Evolutionary conservation across 2,888 invertebrate genomes (phyloP).

Genomic region (Helleia helle): DNA sequence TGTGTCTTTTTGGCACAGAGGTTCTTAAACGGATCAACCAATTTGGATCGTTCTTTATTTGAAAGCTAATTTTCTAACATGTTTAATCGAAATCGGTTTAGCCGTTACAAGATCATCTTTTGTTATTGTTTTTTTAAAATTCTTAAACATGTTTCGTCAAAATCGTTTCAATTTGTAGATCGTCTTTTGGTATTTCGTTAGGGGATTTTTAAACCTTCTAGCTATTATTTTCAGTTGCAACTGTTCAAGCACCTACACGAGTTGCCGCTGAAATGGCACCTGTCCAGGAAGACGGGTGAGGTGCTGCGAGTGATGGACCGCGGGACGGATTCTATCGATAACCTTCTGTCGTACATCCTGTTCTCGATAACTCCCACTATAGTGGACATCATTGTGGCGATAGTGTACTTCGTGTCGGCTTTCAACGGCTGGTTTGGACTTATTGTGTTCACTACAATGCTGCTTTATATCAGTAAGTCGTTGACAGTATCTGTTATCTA

Average conservation of each 20-base stretch:
- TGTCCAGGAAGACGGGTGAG: slow-evolving; percentile 96
- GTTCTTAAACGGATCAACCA: no score
- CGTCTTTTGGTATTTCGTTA: no score
- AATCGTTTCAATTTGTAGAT: no score
- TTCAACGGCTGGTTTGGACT: slow-evolving; percentile 97
- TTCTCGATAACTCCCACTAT: slow-evolving; percentile 96
- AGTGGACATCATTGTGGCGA: slow-evolving; percentile 92
- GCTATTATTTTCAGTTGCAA: slow-evolving; percentile 75
- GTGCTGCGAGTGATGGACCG: slow-evolving; percentile 97
- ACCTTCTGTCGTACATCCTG: slow-evolving; percentile 90
- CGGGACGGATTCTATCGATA: slow-evolving; percentile 97
- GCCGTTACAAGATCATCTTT: no score
- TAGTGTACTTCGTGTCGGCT: slow-evolving; percentile 87
- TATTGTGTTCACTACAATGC: slow-evolving; percentile 95
- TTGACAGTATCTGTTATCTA: no score
- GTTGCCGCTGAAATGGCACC: slow-evolving; percentile 95
- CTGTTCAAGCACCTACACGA: slow-evolving; percentile 91
- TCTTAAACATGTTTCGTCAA: no score
- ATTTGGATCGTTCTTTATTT: no score
- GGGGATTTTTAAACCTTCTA: not conserved
- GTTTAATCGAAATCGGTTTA: no score
- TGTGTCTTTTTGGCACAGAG: no score
- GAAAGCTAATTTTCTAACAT: no score
- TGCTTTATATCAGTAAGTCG: slow-evolving; percentile 91
- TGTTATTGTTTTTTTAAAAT: no score